A percentile compares a stretch with the other conserved stretches of the same genome.
phyloP scores from a whole-genome alignment of 1,140 invertebrate genomes.

The Hyposmocoma kahamanoa region DNA sequence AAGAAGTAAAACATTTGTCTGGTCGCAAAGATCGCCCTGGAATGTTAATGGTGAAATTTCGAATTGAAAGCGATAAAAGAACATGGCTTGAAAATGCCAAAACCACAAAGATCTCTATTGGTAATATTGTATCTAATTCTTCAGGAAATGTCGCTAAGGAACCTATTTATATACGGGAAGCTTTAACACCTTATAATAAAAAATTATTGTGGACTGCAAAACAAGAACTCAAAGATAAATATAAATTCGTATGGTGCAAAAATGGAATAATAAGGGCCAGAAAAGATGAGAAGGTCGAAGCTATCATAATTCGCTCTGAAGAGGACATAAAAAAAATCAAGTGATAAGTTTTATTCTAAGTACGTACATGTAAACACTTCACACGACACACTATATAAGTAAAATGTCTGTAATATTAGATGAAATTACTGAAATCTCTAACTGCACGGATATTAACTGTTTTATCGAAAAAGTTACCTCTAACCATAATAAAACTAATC shows the following conservation, averaged over 20 bases:
- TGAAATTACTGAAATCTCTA: not conserved
- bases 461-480: not conserved
- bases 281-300: not conserved
- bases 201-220: not conserved
- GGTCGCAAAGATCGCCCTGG: not conserved
- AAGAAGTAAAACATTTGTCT: not conserved
- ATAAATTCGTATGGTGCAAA: not conserved
- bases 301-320: not conserved
- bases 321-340: not conserved
- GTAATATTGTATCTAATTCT: not conserved
- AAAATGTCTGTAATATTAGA: not conserved
- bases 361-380: not conserved
- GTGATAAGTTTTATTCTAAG: not conserved
- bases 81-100: not conserved
- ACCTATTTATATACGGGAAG: not conserved
- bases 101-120: not conserved
- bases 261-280: not conserved
- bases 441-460: not conserved
- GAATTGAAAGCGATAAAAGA: not conserved
- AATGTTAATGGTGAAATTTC: not conserved
- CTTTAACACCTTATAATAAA: conserved; percentile 3
- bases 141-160: not conserved
- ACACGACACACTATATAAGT: not conserved
- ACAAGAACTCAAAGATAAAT: not conserved
- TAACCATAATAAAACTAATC: not conserved